Base-by-base conservation (phyloP, 2,888 invertebrate species). In the Mythimna pallens region DNA sequence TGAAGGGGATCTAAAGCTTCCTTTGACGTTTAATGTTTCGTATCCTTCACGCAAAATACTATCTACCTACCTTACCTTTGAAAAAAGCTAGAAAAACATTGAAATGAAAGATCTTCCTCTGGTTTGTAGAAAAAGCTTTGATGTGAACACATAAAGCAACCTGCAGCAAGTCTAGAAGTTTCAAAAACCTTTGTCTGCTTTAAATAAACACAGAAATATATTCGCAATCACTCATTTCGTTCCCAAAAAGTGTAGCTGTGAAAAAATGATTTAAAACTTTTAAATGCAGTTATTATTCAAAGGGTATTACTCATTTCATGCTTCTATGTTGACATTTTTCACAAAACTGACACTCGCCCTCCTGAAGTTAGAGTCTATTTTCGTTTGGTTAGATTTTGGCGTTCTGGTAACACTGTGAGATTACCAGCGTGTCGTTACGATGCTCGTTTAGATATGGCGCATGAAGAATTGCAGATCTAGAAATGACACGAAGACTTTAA, bases 361-460 rank as follows among this genome's bases (percentile, higher is more conserved):
- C 40, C 20, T 76, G 43, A 68, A 57, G n/a, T 68, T 89, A 93
- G 82, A 82, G 91, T 87, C 82, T 82, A 87, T 73, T 91, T 90
- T 92, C 30, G 87, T 69, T 73, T 86, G 87, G 88, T 50, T 63
- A 65, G 61, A 82, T 47, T 74, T 75, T 76, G 76, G 73, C 80
- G 82, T 80, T 84, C 89, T 87, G 88, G 89, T 90, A 92, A 92
- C 91, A 92, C 89, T 89, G 91, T 89, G 92, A 95, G 95, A 95
- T 95, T 95, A 95, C 94, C 90, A 91, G 90, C 90, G 79, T 93
- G 95, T 94, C 95, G 93, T 95, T 95, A 94, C 92, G 95, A 95
- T 96, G 89, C 94, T 94, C 95, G 94, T 96, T 96, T 94, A 96
- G 95, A 96, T 96, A 95, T 75, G 92, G 89, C 89, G 87, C 92